Conservation (phyloP, 2,888 invertebrate species). For the Pharmacophagus antenor region DNA sequence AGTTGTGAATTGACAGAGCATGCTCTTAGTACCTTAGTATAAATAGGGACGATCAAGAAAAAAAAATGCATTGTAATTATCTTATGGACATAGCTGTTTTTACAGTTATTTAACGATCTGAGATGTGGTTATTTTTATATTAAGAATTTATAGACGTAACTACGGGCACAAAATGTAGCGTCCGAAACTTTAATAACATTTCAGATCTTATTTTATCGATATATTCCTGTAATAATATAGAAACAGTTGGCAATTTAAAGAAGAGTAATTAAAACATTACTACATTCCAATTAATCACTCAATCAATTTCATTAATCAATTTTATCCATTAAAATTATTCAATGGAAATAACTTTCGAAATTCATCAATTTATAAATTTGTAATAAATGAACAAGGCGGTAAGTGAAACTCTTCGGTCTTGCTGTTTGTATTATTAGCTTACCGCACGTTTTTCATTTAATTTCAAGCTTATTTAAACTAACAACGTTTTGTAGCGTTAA, state of each 20-base stretch:
- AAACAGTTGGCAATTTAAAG: neutral
- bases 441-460: conserved; percentile 1
- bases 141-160: too few relatives aligned
- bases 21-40: too few relatives aligned
- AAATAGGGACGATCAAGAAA: too few relatives aligned
- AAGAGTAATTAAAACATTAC: neutral
- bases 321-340: conserved; percentile 13
- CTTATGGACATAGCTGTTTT: too few relatives aligned
- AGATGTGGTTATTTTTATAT: too few relatives aligned
- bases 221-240: neutral
- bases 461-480: conserved; percentile 9
- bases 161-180: too few relatives aligned
- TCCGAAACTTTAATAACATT: neutral
- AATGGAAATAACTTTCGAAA: conserved; percentile 5
- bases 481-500: neutral
- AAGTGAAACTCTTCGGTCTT: conserved; percentile 4
- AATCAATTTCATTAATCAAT: conserved; percentile 8
- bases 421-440: conserved; percentile 15
- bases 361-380: neutral
- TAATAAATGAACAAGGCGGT: conserved; percentile 2
- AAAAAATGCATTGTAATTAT: too few relatives aligned
- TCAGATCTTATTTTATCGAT: neutral
- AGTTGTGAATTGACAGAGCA: too few relatives aligned
- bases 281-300: neutral
- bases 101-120: too few relatives aligned